Evolutionary conservation across 2,113 vertebrate genomes (phyloP), one percentile per base, ranked within the genome.

Genomic region (Tupaia tana): DNA sequence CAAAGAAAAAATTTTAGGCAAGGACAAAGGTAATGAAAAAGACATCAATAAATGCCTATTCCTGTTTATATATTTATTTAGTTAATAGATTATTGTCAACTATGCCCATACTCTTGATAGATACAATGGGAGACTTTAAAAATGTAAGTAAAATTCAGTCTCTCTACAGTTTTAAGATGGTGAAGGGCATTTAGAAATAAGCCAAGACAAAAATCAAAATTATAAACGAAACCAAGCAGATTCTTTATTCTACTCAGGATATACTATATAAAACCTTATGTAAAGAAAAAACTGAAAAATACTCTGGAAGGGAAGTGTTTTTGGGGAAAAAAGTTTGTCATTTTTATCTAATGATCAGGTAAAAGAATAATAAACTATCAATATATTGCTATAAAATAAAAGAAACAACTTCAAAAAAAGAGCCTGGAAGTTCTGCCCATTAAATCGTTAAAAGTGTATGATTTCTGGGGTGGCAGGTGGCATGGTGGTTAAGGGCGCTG

Each of bases 201-300:
- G 52, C 11, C 15, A 58, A 81, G 27, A 95, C 24, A n/a, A 74
- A 74, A 90, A 67, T 84, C 22, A 83, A 93, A 95, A 79, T 92
- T 52, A 56, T 0, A 88, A 83, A 92, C 11, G 74, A 66, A 31
- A 34, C 52, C 54, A 54, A 89, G 75, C 14, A 77, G 86, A 70
- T 71, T 77, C 90, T 91, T 88, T 2, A 67, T 64, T 69, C 89
- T 70, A 85, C 56, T 34, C 4, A 81, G 18, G 86, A 90, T 85
- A 91, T 87, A 79, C 52, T 67, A 73, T 34, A 67, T 74, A 14
- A 84, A 91, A 63, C 25, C 86, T 69, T 88, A 25, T 56, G 4
- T 90, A 84, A 79, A 86, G 22, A 81, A 43, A 59, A 84, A 64
- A 61, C 70, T 58, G 22, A 43, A 73, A 93, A 24, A 69, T 67